Base-by-base conservation (phyloP, 2,113 vertebrate genomes). In the Plecotus auritus region DNA sequence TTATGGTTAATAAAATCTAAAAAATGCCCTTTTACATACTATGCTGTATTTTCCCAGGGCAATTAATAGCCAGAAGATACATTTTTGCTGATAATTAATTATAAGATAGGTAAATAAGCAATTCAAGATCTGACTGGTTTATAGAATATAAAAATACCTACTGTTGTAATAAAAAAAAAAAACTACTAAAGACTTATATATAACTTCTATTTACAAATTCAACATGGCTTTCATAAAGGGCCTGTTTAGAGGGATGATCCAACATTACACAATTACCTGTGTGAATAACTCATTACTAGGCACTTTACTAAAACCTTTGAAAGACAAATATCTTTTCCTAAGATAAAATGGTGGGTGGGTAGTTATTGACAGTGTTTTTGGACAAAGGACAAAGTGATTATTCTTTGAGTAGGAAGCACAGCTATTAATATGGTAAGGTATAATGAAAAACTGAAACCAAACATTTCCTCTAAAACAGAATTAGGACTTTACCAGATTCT, bases 31-130 rank as follows among this genome's bases (percentile, higher is more conserved):
- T 56, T 28, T 51, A 49, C 42, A 30, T 51, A 69, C 45, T 30
- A 72, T 35, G 17, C 16, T 73, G 30, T 32, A 88, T 37, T 80
- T 72, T 74, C 20, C 82, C 40, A 86, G n/a, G 37, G 45, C 56
- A 73, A 77, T 61, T 51, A 73, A 73, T 69, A 86, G 84, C 40
- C 64, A 90, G 59, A 4, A 80, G 91, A 81, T 26, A 61, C 2
- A 70, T 56, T 87, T 84, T 77, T 94, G 69, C 42, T 87, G 14
- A 35, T 64, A 76, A 84, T 49, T 90, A 89, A 83, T 91, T 81
- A 82, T 45, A 42, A 72, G 85, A 82, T 28, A 76, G 69, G 42
- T 42, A 93, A 78, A 73, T 23, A 94, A 83, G 69, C n/a, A 66
- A 28, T 72, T 91, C 32, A 82, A 82, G 76, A 40, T 49, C 49